These are phyloP conservation scores for Tor tambroides DNA, from an alignment of 2,113 vertebrate species.

Conservation along the genomic window DNA sequence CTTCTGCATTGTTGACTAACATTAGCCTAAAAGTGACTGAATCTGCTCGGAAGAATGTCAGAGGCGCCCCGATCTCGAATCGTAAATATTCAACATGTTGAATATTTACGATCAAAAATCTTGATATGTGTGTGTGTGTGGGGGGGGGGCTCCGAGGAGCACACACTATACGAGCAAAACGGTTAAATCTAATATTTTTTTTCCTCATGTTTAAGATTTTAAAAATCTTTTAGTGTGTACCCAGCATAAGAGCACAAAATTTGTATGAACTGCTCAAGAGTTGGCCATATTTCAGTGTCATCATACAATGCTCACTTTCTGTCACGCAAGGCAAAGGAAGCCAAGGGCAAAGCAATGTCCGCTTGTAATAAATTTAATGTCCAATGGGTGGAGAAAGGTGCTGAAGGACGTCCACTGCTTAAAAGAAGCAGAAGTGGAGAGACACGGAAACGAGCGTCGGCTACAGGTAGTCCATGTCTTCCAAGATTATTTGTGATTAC, in stretches of 20 bases:
- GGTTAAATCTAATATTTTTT: too few species aligned
- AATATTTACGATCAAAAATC: too few species aligned
- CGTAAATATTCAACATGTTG: too few species aligned
- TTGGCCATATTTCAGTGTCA: not conserved
- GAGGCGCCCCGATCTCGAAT: too few species aligned
- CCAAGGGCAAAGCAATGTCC: not conserved
- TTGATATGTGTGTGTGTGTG: too few species aligned
- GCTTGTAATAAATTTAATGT: not conserved
- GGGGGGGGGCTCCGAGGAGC: too few species aligned
- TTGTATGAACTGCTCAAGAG: not conserved
- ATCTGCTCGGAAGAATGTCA: too few species aligned
- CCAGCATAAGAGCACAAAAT: not conserved
- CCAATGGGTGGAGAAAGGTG: not conserved
- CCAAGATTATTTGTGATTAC: not conserved
- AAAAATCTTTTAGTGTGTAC: too few species aligned
- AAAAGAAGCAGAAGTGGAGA: conserved; percentile 8
- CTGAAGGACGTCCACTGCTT: conserved; percentile 4
- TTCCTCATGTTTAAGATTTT: too few species aligned
- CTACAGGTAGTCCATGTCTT: not conserved
- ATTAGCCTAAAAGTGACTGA: too few species aligned
- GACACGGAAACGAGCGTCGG: not conserved
- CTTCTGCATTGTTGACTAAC: too few species aligned
- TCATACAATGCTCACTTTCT: not conserved
- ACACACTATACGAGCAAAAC: too few species aligned
- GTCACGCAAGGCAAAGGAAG: not conserved